Conservation (phyloP, 2,888 invertebrate species). For the Bombyx huttoni region DNA sequence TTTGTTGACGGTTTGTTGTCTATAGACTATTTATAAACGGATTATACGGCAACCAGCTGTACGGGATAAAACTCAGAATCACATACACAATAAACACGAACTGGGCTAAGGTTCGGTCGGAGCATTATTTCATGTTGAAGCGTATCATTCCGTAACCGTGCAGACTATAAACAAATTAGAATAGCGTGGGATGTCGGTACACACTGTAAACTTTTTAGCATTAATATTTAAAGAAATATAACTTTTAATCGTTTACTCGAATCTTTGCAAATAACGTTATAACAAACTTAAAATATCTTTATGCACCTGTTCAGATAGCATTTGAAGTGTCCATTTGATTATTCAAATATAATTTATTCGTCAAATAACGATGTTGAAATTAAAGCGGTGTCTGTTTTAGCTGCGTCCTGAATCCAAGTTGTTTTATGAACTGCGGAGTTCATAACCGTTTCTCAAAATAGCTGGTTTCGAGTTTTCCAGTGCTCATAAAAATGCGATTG, state of each 20-base stretch:
- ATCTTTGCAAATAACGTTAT: neutral
- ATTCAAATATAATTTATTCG: neutral
- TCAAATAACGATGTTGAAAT: neutral
- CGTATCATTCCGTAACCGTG: constrained; percentile 48
- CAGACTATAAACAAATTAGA: constrained; percentile 57
- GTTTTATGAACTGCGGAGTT: constrained; percentile 45
- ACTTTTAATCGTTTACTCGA: neutral
- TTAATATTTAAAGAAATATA: neutral
- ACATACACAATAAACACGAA: constrained; percentile 49
- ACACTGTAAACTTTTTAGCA: constrained; percentile 25
- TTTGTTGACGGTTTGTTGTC: constrained; percentile 52
- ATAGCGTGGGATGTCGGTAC: constrained; percentile 30
- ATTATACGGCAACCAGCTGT: constrained; percentile 65
- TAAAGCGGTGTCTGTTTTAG: constrained; percentile 4
- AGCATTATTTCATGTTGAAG: constrained; percentile 55
- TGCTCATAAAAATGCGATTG: constrained; percentile 52
- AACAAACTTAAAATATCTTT: neutral
- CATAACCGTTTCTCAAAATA: constrained; percentile 47
- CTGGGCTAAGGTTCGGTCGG: constrained; percentile 40
- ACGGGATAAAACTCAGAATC: constrained; percentile 50
- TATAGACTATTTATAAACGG: constrained; percentile 54
- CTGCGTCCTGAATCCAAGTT: constrained; percentile 28
- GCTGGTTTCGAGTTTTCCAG: constrained; percentile 33
- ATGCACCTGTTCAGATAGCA: neutral
- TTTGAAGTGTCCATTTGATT: neutral